Percentiles rank a stretch among this genome's conserved stretches.
Conservation (phyloP, 2,888 invertebrate genomes). For the Desoria tigrina region DNA sequence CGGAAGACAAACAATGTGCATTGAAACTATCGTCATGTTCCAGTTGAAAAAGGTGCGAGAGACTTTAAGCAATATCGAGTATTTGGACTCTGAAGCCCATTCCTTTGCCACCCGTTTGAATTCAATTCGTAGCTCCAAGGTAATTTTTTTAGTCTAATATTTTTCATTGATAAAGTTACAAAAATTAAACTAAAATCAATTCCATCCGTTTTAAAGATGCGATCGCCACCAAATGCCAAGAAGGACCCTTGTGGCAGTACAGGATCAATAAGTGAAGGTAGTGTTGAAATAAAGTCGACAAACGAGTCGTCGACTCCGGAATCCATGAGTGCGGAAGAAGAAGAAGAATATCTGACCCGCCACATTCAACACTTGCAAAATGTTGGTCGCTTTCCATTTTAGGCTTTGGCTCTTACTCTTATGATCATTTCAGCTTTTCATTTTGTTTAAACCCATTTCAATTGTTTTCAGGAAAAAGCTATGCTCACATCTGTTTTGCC, state of each 20-base stretch:
- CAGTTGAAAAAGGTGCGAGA: constrained; percentile 80
- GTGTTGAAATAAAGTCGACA: constrained; percentile 39
- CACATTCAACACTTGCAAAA: constrained; percentile 50
- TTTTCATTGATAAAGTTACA: neutral
- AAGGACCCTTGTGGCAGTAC: constrained; percentile 44
- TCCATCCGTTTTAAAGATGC: constrained; percentile 33
- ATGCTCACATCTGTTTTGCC: constrained; percentile 77
- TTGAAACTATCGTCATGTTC: constrained; percentile 86
- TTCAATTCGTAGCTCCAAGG: constrained; percentile 73
- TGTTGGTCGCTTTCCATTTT: constrained; percentile 26
- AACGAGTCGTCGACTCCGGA: constrained; percentile 45
- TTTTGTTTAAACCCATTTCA: too few species aligned
- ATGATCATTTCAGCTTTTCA: neutral
- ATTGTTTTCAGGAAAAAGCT: constrained; percentile 69
- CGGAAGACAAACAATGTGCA: constrained; percentile 82
- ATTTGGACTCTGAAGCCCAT: constrained; percentile 80
- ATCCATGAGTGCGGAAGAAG: constrained; percentile 53
- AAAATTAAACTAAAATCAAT: neutral
- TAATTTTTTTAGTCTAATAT: constrained; percentile 54
- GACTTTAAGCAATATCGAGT: constrained; percentile 85
- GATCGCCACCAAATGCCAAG: constrained; percentile 37
- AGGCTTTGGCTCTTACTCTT: constrained; percentile 23
- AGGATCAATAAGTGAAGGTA: constrained; percentile 48
- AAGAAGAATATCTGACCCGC: constrained; percentile 51
- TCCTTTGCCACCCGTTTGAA: constrained; percentile 79